These are phyloP conservation scores for Drosophila nr. medialis DNA, from an alignment of 2,888 invertebrate species.

Conservation along the genomic window DNA sequence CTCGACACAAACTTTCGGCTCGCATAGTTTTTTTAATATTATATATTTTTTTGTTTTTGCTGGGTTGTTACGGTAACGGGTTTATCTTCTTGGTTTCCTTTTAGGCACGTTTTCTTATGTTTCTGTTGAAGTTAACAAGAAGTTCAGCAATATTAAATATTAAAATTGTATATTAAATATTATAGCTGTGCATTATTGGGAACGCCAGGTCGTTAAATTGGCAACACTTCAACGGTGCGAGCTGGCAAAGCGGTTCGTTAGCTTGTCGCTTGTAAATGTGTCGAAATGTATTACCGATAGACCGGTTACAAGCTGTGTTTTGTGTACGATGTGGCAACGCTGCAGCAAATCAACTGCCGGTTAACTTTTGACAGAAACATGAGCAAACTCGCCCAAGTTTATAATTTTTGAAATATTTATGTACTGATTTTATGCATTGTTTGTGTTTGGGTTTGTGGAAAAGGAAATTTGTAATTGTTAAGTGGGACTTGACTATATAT, in stretches of 20 bases:
- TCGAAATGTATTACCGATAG: constrained; percentile 14
- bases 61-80: constrained; percentile 25
- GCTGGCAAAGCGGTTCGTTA: constrained; percentile 1
- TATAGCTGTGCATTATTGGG: constrained; percentile 1
- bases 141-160: constrained; percentile 9
- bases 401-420: neutral
- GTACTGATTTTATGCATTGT: neutral
- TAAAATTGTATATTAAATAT: neutral
- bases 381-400: constrained; percentile 21
- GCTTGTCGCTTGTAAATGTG: constrained; percentile 4
- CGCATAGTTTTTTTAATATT: constrained; percentile 12
- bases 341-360: constrained; percentile 3
- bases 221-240: constrained; percentile 11
- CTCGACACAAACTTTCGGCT: constrained; percentile 15
- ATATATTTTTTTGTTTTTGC: constrained; percentile 9
- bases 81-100: constrained; percentile 3
- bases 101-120: constrained; percentile 35
- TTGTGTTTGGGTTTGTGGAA: neutral
- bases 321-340: constrained; percentile 12
- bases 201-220: constrained; percentile 8
- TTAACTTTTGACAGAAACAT: constrained; percentile 24
- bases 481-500: constrained; percentile 62
- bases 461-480: constrained; percentile 7
- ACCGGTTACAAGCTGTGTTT: neutral
- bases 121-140: constrained; percentile 30